Evolutionary conservation across 2,888 invertebrate species (phyloP), one percentile per base, ranked within the genome.

Genomic region (Celastrina argiolus): DNA sequence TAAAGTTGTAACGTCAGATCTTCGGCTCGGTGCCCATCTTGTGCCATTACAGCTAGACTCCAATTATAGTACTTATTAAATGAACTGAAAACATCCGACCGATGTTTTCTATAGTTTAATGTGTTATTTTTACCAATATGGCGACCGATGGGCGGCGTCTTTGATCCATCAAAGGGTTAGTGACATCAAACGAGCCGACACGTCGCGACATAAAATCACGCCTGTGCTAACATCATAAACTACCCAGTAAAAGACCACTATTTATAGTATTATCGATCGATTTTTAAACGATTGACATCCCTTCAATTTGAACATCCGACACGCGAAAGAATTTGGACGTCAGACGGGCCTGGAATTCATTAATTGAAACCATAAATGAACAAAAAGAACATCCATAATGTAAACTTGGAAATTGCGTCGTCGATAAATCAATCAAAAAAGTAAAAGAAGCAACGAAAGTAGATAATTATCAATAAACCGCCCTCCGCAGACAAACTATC

Each of bases 51-150:
- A 42, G 14, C 42, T 63, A 42, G 39, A n/a, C 16, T 41, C 63
- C 63, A 66, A 66, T 59, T 59, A 58, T 61, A 45, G 59, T 22
- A 31, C 31, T 59, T 66, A 59, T 66, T 69, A 67, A 67, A 66
- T 66, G 42, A 67, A 67, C 65, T 66, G 66, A 71, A 68, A 72
- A 70, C 67, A 68, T 66, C 63, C 69, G 68, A 76, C 78, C 79
- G 69, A 80, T 82, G 82, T 81, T 79, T 76, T 77, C 73, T 73
- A 78, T 75, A 76, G 76, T 81, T 80, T 84, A 81, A 85, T 86
- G 85, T 87, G 87, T 84, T 87, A 83, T 84, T 85, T 84, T 83
- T 84, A 87, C 87, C 86, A 87, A 87, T 87, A 87, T 82, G 84
- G 83, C 80, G 78, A 78, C 81, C 80, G 77, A 80, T 78, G 78